Conservation (phyloP, 2,797 vertebrate genomes). For the Scleropages formosus region DNA sequence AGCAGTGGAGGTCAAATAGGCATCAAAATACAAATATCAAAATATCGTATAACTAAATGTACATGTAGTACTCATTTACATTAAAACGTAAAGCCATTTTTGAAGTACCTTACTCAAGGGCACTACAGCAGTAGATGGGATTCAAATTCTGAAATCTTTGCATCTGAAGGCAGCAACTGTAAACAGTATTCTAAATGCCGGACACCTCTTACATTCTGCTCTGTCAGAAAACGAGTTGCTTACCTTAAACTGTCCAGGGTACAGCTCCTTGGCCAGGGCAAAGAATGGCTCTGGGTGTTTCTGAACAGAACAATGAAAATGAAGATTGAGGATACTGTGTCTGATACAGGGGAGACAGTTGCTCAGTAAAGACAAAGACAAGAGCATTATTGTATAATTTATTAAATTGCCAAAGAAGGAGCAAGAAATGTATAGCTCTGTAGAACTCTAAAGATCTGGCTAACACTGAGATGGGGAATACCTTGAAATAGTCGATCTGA, state of each 20-base stretch:
- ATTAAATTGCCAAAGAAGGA: background rate
- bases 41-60: background rate
- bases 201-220: background rate
- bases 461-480: slow-evolving; percentile 38
- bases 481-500: slow-evolving; percentile 88
- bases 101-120: too few species aligned
- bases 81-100: too few species aligned
- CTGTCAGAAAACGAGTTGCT: background rate
- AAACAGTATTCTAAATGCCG: too few species aligned
- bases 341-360: background rate
- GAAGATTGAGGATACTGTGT: background rate
- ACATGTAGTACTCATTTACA: too few species aligned
- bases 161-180: too few species aligned
- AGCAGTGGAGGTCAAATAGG: background rate
- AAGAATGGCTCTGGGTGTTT: slow-evolving; percentile 91
- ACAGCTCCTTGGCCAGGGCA: slow-evolving; percentile 84
- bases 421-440: background rate
- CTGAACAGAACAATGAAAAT: slow-evolving; percentile 57
- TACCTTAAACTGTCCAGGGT: slow-evolving; percentile 91
- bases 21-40: slow-evolving; percentile 7
- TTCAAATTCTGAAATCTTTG: too few species aligned
- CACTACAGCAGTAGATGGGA: too few species aligned
- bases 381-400: background rate
- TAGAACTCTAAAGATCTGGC: background rate
- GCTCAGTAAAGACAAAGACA: background rate